A percentile compares a stretch with the other conserved stretches of the same genome.
Conservation (phyloP, 2,888 invertebrate species). For the Proisotoma minuta region DNA sequence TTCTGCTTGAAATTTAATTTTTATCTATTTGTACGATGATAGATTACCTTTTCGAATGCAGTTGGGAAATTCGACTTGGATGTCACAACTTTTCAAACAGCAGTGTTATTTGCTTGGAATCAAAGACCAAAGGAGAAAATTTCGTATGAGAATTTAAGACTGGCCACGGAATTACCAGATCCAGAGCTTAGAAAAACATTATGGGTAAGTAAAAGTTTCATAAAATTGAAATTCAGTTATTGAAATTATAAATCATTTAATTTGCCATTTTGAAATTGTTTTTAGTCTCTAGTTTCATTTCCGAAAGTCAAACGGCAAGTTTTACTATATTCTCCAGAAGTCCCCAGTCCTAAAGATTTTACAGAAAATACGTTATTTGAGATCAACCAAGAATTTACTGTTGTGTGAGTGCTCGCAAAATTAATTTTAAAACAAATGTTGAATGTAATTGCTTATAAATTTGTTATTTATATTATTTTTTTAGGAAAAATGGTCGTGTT, state of each 20-base stretch:
- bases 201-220: slow-evolving; percentile 57
- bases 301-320: slow-evolving; percentile 93
- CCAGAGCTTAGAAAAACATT: slow-evolving; percentile 89
- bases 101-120: slow-evolving; percentile 98
- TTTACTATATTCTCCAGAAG: slow-evolving; percentile 71
- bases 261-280: slow-evolving; percentile 30
- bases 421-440: slow-evolving; percentile 4
- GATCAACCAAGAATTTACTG: slow-evolving; percentile 95
- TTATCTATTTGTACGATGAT: slow-evolving; percentile 47
- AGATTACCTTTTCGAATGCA: slow-evolving; percentile 87
- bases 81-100: slow-evolving; percentile 99
- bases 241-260: not conserved
- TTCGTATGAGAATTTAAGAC: slow-evolving; percentile 90
- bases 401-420: slow-evolving; percentile 56
- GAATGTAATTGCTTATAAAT: not conserved
- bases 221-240: too few relatives aligned
- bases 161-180: slow-evolving; percentile 74
- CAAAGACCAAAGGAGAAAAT: slow-evolving; percentile 87
- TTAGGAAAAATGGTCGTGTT: slow-evolving; percentile 86
- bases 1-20: not conserved
- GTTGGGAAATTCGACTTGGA: slow-evolving; percentile 94
- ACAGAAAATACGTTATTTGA: slow-evolving; percentile 86
- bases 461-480: slow-evolving; percentile 1
- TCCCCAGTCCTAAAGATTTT: slow-evolving; percentile 88
- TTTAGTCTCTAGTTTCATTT: slow-evolving; percentile 83